phyloP scores from a whole-genome alignment of 2,888 invertebrate genomes.

The Tetheella fluctuosa region DNA sequence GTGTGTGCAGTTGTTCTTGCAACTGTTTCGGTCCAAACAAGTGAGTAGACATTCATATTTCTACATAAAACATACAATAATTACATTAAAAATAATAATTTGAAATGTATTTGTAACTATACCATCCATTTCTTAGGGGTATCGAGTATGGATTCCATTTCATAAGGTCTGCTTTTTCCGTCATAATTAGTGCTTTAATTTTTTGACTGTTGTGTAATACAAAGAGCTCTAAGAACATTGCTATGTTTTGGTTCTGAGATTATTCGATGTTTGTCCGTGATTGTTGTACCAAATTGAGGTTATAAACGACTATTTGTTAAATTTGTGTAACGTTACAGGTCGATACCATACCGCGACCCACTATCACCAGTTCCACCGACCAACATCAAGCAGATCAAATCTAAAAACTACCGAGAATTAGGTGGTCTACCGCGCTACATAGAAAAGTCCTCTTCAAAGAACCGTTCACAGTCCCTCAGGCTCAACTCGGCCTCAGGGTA shows the following conservation, averaged over 20 bases:
- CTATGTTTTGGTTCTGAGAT: background rate
- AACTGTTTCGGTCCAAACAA: constrained; percentile 77
- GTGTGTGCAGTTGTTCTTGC: constrained; percentile 79
- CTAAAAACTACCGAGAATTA: constrained; percentile 64
- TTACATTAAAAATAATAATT: background rate
- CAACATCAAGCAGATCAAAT: constrained; percentile 68
- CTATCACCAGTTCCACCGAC: constrained; percentile 74
- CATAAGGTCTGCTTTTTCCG: constrained; percentile 7
- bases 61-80: background rate
- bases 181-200: constrained; percentile 7
- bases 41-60: constrained; percentile 45
- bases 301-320: background rate
- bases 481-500: constrained; percentile 80
- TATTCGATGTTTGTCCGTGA: constrained; percentile 7
- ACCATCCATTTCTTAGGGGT: constrained; percentile 4
- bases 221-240: background rate
- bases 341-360: constrained; percentile 73
- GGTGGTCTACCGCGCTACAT: constrained; percentile 72
- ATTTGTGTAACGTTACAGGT: constrained; percentile 51
- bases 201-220: background rate
- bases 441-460: constrained; percentile 69
- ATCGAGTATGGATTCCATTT: constrained; percentile 9
- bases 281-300: background rate
- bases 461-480: constrained; percentile 70
- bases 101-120: constrained; percentile 3